These are phyloP conservation scores for Chrysomela aeneicollis DNA, from an alignment of 2,888 invertebrate species.

Conservation along the genomic window DNA sequence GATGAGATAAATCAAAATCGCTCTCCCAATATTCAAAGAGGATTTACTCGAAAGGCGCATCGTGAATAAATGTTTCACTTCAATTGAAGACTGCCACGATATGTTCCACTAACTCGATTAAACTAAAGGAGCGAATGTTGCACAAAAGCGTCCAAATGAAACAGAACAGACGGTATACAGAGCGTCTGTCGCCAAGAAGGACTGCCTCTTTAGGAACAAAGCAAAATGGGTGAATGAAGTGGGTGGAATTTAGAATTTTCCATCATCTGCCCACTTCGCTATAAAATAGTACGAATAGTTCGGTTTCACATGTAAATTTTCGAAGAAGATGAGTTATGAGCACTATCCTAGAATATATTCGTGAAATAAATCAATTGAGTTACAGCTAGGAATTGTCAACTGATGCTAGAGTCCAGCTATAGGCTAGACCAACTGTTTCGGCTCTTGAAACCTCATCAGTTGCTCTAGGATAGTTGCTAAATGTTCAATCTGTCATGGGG, in stretches of 20 bases:
- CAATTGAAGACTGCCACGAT: background rate
- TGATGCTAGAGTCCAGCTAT: too few relatives aligned
- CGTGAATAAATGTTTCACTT: background rate
- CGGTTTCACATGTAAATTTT: too few relatives aligned
- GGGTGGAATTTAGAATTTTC: background rate
- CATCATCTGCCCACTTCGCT: background rate
- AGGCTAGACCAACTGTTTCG: too few relatives aligned
- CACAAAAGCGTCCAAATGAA: background rate
- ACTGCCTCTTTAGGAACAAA: background rate
- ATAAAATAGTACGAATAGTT: background rate
- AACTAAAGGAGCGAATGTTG: background rate
- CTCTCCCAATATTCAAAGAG: background rate
- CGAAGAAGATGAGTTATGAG: too few relatives aligned
- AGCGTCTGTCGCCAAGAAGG: background rate
- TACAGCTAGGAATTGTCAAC: too few relatives aligned
- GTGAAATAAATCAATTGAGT: too few relatives aligned
- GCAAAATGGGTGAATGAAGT: slow-evolving; percentile 2
- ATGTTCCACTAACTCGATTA: background rate
- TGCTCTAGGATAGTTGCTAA: too few relatives aligned
- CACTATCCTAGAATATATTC: too few relatives aligned
- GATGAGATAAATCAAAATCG: background rate
- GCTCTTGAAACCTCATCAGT: too few relatives aligned
- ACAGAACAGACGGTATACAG: background rate
- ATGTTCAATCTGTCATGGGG: too few relatives aligned
- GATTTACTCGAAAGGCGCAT: slow-evolving; percentile 4